Conservation (phyloP, 1,140 invertebrate species). For the Helicoverpa zea region DNA sequence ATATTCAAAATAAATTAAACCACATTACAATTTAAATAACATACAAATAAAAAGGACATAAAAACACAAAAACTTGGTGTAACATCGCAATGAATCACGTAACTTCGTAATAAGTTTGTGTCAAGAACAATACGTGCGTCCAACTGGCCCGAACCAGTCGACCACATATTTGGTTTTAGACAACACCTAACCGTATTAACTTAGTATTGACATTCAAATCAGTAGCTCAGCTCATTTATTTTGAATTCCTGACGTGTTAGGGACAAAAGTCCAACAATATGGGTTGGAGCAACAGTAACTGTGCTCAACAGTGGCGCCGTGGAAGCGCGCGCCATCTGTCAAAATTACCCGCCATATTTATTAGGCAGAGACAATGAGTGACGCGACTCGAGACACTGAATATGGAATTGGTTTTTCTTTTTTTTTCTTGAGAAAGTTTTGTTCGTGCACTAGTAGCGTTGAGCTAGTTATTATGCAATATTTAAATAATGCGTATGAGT, state of each 20-base stretch:
- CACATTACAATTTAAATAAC: slow-evolving; percentile 47
- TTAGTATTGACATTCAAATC: slow-evolving; percentile 82
- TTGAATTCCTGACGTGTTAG: slow-evolving; percentile 76
- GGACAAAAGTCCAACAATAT: slow-evolving; percentile 76
- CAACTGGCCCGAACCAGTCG: not conserved
- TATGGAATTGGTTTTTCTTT: slow-evolving; percentile 41
- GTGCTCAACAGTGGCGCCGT: slow-evolving; percentile 80
- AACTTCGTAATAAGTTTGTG: slow-evolving; percentile 43
- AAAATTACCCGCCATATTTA: slow-evolving; percentile 77
- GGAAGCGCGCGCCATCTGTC: slow-evolving; percentile 77
- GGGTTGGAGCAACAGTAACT: slow-evolving; percentile 82
- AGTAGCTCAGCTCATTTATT: slow-evolving; percentile 81
- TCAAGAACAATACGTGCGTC: slow-evolving; percentile 41
- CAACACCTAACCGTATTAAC: slow-evolving; percentile 79
- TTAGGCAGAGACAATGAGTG: slow-evolving; percentile 62
- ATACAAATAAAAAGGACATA: slow-evolving; percentile 49
- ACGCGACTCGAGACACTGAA: slow-evolving; percentile 49
- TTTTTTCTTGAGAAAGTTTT: slow-evolving; percentile 24
- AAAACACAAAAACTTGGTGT: slow-evolving; percentile 45
- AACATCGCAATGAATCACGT: slow-evolving; percentile 48
- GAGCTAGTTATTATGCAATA: not conserved
- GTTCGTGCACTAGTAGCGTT: slow-evolving; percentile 25
- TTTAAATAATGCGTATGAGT: slow-evolving; percentile 21
- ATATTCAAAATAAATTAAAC: slow-evolving; percentile 48
- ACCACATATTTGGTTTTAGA: slow-evolving; percentile 77